Evolutionary conservation across 2,113 vertebrate species (phyloP).

Genomic region (Noturus placidus): DNA sequence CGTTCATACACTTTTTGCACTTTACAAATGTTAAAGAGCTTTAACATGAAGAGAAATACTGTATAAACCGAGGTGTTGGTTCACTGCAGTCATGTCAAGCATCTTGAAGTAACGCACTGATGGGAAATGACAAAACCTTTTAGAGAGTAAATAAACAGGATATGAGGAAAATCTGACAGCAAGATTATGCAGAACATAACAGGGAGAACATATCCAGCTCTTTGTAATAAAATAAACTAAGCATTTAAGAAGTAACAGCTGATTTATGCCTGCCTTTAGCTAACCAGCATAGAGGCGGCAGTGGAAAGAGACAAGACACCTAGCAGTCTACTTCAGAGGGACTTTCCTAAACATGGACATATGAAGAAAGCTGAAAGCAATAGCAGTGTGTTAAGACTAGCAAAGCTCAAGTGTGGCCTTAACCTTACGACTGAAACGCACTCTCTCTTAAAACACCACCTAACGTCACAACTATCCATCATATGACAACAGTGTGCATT

Average conservation of each 20-base stretch:
- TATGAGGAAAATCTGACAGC: background rate
- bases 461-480: background rate
- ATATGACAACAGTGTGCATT: background rate
- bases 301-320: slow-evolving; percentile 63
- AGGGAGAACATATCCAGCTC: background rate
- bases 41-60: too few relatives aligned
- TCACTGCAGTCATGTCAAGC: background rate
- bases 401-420: background rate
- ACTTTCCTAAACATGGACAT: slow-evolving; percentile 68
- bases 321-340: slow-evolving; percentile 70
- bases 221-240: background rate
- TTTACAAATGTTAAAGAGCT: background rate
- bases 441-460: background rate
- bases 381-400: slow-evolving; percentile 74
- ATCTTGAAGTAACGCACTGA: background rate
- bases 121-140: background rate
- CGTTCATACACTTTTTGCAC: background rate
- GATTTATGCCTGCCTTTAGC: background rate
- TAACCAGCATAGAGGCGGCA: background rate
- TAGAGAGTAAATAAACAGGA: background rate
- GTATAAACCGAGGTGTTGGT: background rate
- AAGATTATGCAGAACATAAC: background rate
- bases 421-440: background rate
- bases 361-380: slow-evolving; percentile 72
- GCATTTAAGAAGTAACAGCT: background rate